Evolutionary conservation across 2,113 vertebrate genomes (phyloP).

Genomic region (Ahaetulla prasina): DNA sequence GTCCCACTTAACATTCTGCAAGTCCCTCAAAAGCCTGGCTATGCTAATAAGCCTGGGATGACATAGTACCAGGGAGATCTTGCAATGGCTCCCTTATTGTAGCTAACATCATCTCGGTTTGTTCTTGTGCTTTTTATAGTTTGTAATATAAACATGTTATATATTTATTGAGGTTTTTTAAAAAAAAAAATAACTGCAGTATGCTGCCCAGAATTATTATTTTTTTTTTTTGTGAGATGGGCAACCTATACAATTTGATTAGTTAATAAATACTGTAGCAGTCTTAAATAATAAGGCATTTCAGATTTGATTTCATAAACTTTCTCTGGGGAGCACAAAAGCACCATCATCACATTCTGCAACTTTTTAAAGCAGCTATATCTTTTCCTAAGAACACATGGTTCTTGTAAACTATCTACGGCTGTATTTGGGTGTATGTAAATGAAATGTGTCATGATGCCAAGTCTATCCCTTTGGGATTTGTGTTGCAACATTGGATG

Average conservation of each 20-base stretch:
- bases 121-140: neutral
- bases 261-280: neutral
- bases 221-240: neutral
- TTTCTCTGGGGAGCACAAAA: neutral
- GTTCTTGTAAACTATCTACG: neutral
- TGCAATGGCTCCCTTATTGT: neutral
- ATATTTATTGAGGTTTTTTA: neutral
- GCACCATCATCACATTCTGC: neutral
- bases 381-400: neutral
- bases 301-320: neutral
- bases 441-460: neutral
- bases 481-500: neutral
- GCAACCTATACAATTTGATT: neutral
- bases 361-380: neutral
- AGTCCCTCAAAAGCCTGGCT: neutral
- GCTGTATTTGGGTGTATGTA: neutral
- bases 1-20: neutral
- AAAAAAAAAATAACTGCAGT: neutral
- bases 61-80: neutral
- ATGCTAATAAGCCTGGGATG: neutral
- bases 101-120: neutral
- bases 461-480: neutral
- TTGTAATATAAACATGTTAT: neutral
- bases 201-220: neutral
- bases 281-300: neutral